A percentile compares a stretch with the other conserved stretches of the same genome.
Conservation (phyloP, 2,888 invertebrate species). For the Dryomyza anilis region DNA sequence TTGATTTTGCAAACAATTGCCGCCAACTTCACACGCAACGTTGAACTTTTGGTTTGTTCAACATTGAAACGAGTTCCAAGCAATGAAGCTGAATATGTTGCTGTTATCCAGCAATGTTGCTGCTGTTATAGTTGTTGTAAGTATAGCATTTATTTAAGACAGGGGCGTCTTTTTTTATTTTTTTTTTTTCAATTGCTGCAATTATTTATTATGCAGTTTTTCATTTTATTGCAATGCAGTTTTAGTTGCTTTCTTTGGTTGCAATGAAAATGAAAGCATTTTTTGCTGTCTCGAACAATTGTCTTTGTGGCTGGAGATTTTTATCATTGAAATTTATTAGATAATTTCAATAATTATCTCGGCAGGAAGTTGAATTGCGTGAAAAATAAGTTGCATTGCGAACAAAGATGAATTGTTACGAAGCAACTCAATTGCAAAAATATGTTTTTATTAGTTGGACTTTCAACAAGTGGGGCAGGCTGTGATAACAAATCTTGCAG, state of each 20-base stretch:
- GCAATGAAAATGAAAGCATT: background rate
- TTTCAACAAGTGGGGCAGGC: no score
- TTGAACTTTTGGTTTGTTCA: constrained; percentile 11
- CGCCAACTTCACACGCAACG: background rate
- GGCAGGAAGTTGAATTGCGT: no score
- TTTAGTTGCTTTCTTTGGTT: no score
- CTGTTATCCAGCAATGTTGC: constrained; percentile 1
- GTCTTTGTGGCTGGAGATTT: background rate
- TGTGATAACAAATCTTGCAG: no score
- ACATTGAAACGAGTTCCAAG: background rate
- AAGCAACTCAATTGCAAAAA: no score
- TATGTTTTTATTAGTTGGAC: no score
- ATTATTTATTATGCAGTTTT: constrained; percentile 12
- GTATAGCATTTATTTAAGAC: constrained; percentile 14
- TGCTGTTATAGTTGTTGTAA: constrained; percentile 5
- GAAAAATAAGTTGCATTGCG: no score
- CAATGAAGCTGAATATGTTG: constrained; percentile 1
- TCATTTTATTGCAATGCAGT: no score
- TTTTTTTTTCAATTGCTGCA: background rate
- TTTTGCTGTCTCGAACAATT: background rate
- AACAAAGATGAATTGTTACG: no score
- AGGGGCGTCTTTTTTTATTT: constrained; percentile 7
- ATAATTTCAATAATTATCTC: no score
- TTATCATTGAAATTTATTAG: no score
- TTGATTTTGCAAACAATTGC: background rate